Evolutionary conservation across 2,113 vertebrate species (phyloP).

Genomic region (Myrmophylax atrothorax): DNA sequence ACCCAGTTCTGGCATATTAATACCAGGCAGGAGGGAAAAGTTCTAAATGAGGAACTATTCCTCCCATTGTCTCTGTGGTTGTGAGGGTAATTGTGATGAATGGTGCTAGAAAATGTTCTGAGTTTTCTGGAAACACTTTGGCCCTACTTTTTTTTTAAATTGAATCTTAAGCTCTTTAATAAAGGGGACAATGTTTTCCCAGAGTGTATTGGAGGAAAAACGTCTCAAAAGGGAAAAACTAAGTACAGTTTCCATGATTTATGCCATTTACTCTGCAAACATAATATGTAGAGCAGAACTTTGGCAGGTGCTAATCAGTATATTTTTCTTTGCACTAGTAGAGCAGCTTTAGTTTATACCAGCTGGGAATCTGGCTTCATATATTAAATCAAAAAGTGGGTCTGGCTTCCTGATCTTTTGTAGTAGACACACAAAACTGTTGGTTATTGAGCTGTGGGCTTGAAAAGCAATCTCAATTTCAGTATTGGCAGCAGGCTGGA

Average conservation of each 20-base stretch:
- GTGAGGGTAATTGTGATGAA: not conserved
- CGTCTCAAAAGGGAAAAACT: slow-evolving; percentile 41
- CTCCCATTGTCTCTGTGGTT: not conserved
- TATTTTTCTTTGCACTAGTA: slow-evolving; percentile 47
- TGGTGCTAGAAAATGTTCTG: not conserved
- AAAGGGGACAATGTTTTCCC: slow-evolving; percentile 10
- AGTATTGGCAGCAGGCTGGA: slow-evolving; percentile 42
- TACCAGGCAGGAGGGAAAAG: not conserved
- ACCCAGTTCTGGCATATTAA: not conserved
- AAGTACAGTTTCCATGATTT: slow-evolving; percentile 44
- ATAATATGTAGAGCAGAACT: slow-evolving; percentile 50
- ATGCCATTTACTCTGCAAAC: slow-evolving; percentile 42
- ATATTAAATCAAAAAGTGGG: slow-evolving; percentile 17
- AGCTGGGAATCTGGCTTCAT: slow-evolving; percentile 41
- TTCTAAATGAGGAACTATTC: not conserved
- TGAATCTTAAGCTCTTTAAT: slow-evolving; percentile 14
- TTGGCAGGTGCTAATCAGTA: slow-evolving; percentile 59
- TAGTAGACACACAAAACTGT: slow-evolving; percentile 39
- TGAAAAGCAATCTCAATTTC: slow-evolving; percentile 53
- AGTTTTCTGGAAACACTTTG: not conserved
- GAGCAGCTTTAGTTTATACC: slow-evolving; percentile 26
- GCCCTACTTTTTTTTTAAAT: not conserved
- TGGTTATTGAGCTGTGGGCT: slow-evolving; percentile 15
- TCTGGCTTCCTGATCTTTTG: slow-evolving; percentile 51
- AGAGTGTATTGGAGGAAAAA: not conserved